These are phyloP conservation scores for Cyrtodaria siliqua DNA, from an alignment of 2,888 invertebrate genomes.

Conservation along the genomic window DNA sequence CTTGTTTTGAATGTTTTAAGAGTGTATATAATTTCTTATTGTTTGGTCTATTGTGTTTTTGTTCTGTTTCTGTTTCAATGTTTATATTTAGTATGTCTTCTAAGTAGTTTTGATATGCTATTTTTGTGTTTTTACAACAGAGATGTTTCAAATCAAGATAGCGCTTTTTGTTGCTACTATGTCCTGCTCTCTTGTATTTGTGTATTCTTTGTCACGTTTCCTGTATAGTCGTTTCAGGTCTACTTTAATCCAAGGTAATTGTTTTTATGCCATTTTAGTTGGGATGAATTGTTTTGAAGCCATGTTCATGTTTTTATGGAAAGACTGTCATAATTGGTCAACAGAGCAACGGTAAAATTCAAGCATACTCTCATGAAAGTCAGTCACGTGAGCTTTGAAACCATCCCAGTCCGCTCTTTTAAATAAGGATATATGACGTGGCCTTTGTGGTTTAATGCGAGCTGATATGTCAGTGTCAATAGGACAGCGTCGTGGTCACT, in stretches of 20 bases:
- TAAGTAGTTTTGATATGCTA: constrained; percentile 19
- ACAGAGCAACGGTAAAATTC: neutral
- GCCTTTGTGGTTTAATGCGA: constrained; percentile 14
- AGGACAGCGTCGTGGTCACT: constrained; percentile 30
- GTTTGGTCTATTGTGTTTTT: constrained; percentile 10
- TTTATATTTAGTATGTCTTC: constrained; percentile 27
- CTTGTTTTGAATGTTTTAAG: constrained; percentile 28
- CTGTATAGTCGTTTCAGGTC: constrained; percentile 20
- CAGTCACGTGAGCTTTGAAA: constrained; percentile 7
- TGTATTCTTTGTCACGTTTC: constrained; percentile 13
- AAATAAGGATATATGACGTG: constrained; percentile 13
- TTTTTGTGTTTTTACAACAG: constrained; percentile 14
- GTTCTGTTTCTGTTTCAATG: neutral
- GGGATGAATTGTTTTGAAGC: constrained; percentile 9
- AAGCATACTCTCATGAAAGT: constrained; percentile 11
- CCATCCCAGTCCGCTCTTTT: constrained; percentile 18
- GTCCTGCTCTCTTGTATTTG: neutral
- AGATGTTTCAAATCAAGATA: constrained; percentile 13
- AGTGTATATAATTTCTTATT: constrained; percentile 33
- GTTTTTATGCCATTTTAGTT: constrained; percentile 29
- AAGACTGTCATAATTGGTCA: neutral
- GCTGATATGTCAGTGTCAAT: constrained; percentile 25
- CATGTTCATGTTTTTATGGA: constrained; percentile 1
- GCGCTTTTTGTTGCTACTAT: neutral
- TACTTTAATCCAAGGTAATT: constrained; percentile 22